These are phyloP conservation scores for Apotomis turbidana DNA, from an alignment of 2,888 invertebrate species.

Conservation along the genomic window DNA sequence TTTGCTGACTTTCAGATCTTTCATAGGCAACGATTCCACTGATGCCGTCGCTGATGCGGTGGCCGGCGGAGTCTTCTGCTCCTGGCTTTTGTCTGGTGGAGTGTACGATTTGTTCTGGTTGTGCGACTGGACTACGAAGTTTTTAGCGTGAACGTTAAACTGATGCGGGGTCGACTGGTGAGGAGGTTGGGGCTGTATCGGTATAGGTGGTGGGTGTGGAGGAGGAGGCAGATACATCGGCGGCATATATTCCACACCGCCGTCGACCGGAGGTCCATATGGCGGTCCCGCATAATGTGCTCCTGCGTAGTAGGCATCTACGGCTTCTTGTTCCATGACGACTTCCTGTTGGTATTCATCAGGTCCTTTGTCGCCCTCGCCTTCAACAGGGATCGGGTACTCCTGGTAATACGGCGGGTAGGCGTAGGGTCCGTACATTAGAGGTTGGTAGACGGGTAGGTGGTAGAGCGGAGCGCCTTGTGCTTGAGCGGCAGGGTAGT, in stretches of 20 bases:
- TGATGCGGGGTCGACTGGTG: slow-evolving; percentile 70
- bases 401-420: slow-evolving; percentile 79
- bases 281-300: slow-evolving; percentile 70
- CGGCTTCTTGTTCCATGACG: slow-evolving; percentile 79
- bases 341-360: slow-evolving; percentile 78
- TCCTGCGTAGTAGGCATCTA: slow-evolving; percentile 76
- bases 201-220: slow-evolving; percentile 66
- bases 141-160: slow-evolving; percentile 80
- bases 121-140: slow-evolving; percentile 74
- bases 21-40: slow-evolving; percentile 71
- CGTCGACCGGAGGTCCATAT: slow-evolving; percentile 71
- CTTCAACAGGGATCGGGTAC: slow-evolving; percentile 76
- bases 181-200: slow-evolving; percentile 64
- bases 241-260: slow-evolving; percentile 73
- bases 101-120: slow-evolving; percentile 61
- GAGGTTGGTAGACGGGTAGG: slow-evolving; percentile 78
- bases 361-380: slow-evolving; percentile 73
- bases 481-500: slow-evolving; percentile 79
- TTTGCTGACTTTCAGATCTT: slow-evolving; percentile 75
- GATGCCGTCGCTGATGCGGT: slow-evolving; percentile 56
- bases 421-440: slow-evolving; percentile 76
- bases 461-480: slow-evolving; percentile 82
- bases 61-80: slow-evolving; percentile 56
- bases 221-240: slow-evolving; percentile 75
- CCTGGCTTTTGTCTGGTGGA: slow-evolving; percentile 63